These are phyloP conservation scores for Geopemphigus sp. DNA, from an alignment of 1,140 invertebrate species.

Conservation along the genomic window DNA sequence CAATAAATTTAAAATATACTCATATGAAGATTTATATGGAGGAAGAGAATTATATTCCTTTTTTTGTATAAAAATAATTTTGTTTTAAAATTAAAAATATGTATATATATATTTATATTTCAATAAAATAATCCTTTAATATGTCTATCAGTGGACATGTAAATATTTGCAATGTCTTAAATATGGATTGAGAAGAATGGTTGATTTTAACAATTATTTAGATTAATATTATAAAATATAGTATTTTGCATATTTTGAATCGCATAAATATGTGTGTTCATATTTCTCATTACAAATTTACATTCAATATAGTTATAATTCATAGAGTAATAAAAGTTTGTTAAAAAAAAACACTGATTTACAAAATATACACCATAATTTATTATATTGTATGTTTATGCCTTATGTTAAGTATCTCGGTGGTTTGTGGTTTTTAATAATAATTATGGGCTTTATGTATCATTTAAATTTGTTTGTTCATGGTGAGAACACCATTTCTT, in stretches of 20 bases:
- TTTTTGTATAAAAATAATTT: background rate
- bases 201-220: too few species aligned
- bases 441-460: slow-evolving; percentile 4
- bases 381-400: background rate
- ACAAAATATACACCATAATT: background rate
- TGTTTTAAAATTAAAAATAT: background rate
- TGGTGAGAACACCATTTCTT: background rate
- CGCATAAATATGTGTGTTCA: too few species aligned
- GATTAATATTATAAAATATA: too few species aligned
- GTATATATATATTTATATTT: background rate
- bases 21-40: background rate
- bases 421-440: slow-evolving; percentile 4
- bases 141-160: too few species aligned
- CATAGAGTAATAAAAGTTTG: background rate
- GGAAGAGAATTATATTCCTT: background rate
- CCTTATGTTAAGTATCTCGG: background rate
- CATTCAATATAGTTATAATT: too few species aligned
- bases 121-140: background rate
- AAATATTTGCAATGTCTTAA: too few species aligned
- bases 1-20: background rate
- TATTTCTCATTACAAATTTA: too few species aligned
- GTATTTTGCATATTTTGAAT: too few species aligned
- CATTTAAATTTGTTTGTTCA: background rate
- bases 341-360: background rate
- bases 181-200: background rate